phyloP scores from a whole-genome alignment of 2,113 vertebrate genomes.

The Dunckerocampus dactyliophorus region DNA sequence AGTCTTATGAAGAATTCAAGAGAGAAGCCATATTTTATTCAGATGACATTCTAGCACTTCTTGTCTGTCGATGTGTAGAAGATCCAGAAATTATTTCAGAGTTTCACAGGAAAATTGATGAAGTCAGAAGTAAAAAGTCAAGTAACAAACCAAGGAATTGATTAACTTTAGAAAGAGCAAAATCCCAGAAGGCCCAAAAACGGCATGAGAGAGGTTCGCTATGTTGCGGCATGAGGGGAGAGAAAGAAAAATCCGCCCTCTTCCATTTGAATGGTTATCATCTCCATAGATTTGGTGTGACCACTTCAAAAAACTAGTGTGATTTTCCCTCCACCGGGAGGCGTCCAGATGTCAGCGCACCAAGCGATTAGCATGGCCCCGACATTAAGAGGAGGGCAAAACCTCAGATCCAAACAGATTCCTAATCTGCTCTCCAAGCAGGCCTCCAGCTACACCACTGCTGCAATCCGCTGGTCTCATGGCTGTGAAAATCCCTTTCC shows the following conservation, averaged over 20 bases:
- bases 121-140: conserved; percentile 9
- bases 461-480: conserved; percentile 48
- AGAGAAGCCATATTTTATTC: conserved; percentile 72
- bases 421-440: conserved; percentile 53
- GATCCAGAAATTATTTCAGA: conserved; percentile 48
- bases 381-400: conserved; percentile 58
- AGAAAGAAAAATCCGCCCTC: conserved; percentile 27
- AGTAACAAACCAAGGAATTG: conserved; percentile 32
- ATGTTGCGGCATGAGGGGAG: conserved; percentile 23
- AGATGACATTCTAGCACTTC: conserved; percentile 63
- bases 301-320: conserved; percentile 63
- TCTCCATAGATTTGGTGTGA: conserved; percentile 61
- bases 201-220: conserved; percentile 41
- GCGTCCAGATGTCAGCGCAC: conserved; percentile 67
- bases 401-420: conserved; percentile 59
- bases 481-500: conserved; percentile 65
- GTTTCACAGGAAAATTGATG: conserved; percentile 45
- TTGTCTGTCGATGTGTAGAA: conserved; percentile 44
- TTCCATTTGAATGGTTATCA: conserved; percentile 58
- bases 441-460: conserved; percentile 39
- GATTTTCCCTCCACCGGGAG: conserved; percentile 58
- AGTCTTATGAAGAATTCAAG: conserved; percentile 74
- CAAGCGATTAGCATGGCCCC: conserved; percentile 67
- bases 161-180: conserved; percentile 41
- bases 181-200: conserved; percentile 49